phyloP scores from a whole-genome alignment of 2,113 vertebrate genomes.

The Cercocebus atys region DNA sequence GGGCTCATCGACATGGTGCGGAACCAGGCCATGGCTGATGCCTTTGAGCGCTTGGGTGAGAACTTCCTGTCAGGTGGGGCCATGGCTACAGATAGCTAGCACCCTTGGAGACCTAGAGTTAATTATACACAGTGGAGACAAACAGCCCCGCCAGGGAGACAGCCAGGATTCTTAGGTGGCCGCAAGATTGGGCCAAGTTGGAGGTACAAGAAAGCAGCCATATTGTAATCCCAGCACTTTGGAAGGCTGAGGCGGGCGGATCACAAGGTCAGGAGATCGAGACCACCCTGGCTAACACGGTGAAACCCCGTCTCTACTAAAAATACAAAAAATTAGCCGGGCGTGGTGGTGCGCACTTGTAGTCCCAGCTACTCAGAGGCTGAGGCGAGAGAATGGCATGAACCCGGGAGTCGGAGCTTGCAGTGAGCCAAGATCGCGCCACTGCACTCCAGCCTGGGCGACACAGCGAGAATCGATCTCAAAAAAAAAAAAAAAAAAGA shows the following conservation, averaged over 20 bases:
- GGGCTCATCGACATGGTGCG: constrained; percentile 97
- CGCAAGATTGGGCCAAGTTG: background rate
- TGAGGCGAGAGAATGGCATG: no score
- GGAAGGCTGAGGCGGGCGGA: fast-evolving
- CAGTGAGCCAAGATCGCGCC: no score
- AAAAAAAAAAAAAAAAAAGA: no score
- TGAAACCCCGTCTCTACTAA: no score
- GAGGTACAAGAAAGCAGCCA: background rate
- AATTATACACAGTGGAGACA: background rate
- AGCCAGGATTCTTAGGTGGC: background rate
- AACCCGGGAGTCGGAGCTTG: no score
- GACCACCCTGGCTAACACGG: no score
- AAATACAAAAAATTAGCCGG: no score
- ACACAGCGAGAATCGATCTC: no score
- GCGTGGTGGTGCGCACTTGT: no score
- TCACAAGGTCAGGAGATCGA: no score
- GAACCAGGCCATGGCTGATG: constrained; percentile 95
- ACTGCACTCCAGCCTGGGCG: no score
- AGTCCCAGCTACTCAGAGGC: no score
- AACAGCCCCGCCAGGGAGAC: background rate
- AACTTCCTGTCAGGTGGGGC: background rate
- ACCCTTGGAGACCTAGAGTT: background rate
- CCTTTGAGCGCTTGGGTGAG: constrained; percentile 93
- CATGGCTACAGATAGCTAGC: background rate
- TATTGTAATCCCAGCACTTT: background rate